phyloP scores from a whole-genome alignment of 2,113 vertebrate species.

The Triplophysa dalaica region DNA sequence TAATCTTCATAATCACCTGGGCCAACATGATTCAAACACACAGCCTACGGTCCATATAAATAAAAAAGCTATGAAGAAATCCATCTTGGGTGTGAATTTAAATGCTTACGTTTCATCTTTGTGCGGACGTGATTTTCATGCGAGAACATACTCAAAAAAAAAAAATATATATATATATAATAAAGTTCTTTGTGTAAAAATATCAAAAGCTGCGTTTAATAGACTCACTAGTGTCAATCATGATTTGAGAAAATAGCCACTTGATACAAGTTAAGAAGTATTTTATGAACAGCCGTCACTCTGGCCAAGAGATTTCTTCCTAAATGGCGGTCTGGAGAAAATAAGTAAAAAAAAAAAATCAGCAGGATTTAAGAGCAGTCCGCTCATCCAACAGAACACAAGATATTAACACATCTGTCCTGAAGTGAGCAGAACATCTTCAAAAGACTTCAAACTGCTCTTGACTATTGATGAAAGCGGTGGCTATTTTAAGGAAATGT shows the following conservation, averaged over 20 bases:
- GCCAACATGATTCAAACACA: conserved; percentile 61
- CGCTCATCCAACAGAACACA: conserved; percentile 60
- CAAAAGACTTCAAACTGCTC: conserved; percentile 65
- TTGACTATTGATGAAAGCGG: conserved; percentile 78
- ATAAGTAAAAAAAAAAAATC: conserved; percentile 57
- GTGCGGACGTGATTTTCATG: conserved; percentile 29
- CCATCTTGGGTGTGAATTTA: background rate
- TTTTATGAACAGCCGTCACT: conserved; percentile 54
- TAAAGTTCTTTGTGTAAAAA: conserved; percentile 7
- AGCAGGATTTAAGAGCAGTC: conserved; percentile 59
- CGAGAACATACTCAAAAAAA: conserved; percentile 8
- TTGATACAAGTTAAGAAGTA: conserved; percentile 51
- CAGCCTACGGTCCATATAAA: conserved; percentile 1
- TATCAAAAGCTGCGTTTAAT: conserved; percentile 50
- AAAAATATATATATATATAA: no score
- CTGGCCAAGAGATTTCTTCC: conserved; percentile 52
- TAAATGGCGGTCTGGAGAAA: conserved; percentile 63
- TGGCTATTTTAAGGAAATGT: conserved; percentile 73
- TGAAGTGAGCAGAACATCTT: conserved; percentile 62
- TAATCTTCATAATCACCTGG: conserved; percentile 69
- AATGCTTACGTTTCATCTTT: conserved; percentile 19
- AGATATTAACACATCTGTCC: conserved; percentile 61
- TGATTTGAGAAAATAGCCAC: conserved; percentile 48
- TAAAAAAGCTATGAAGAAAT: conserved; percentile 9
- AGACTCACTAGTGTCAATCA: conserved; percentile 52